Conservation (phyloP, 2,113 vertebrate species). For the Menura novaehollandiae region DNA sequence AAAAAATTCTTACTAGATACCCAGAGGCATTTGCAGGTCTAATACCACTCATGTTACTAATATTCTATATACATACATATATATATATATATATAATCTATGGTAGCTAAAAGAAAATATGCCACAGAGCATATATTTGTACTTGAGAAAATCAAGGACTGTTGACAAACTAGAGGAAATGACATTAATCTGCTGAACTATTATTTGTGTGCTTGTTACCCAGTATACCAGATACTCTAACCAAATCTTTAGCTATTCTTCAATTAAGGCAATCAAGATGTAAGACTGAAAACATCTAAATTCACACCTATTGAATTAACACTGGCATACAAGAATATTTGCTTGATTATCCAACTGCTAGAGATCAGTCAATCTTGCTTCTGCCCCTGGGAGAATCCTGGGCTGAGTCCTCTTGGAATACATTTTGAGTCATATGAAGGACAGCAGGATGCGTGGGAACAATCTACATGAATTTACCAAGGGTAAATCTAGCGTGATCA, state of each 20-base stretch:
- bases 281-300: neutral
- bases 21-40: neutral
- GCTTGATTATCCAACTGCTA: neutral
- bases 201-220: neutral
- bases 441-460: neutral
- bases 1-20: neutral
- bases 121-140: neutral
- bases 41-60: neutral
- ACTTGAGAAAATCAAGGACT: neutral
- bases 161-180: neutral
- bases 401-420: neutral
- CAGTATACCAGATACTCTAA: neutral
- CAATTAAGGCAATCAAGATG: neutral
- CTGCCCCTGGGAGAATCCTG: neutral
- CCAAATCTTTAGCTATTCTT: neutral
- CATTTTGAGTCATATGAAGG: neutral
- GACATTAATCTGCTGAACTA: neutral
- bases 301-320: neutral
- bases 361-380: neutral
- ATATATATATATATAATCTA: too few relatives aligned
- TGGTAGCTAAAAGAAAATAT: neutral
- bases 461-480: neutral
- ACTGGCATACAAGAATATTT: neutral
- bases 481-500: neutral
- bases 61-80: neutral